These are phyloP conservation scores for Dicentrarchus labrax DNA, from an alignment of 2,113 vertebrate genomes.

Conservation along the genomic window DNA sequence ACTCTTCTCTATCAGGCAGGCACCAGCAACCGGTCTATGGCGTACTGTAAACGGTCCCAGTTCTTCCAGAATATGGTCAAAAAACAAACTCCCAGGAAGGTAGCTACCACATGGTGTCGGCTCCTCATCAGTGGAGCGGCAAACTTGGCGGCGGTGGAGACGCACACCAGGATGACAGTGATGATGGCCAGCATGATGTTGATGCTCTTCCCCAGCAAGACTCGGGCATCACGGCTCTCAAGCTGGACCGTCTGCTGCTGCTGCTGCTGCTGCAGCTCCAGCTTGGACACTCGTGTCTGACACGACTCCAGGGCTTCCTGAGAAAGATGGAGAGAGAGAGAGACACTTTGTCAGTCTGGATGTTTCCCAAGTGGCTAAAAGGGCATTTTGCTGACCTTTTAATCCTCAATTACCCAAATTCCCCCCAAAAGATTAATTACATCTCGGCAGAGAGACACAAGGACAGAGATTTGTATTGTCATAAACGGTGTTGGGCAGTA, in stretches of 20 bases:
- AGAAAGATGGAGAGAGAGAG: not conserved
- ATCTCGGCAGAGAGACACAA: not conserved
- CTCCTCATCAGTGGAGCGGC: conserved; percentile 94
- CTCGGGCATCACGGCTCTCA: conserved; percentile 91
- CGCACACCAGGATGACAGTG: conserved; percentile 96
- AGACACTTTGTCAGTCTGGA: not conserved
- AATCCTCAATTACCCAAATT: conserved; percentile 19
- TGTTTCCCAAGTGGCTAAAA: not conserved
- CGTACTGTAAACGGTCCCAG: conserved; percentile 91
- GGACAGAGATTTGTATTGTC: not conserved
- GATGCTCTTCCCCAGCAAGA: conserved; percentile 95
- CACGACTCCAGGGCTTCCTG: conserved; percentile 97
- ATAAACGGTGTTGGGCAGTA: too few relatives aligned
- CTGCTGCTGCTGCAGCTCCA: conserved; percentile 97
- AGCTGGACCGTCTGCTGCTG: conserved; percentile 97
- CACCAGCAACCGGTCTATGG: conserved; percentile 88
- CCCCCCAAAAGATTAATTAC: not conserved
- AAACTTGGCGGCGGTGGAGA: conserved; percentile 96
- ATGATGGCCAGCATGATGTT: conserved; percentile 96
- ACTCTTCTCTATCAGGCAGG: conserved; percentile 83
- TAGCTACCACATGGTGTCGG: conserved; percentile 91
- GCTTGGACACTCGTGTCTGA: conserved; percentile 94
- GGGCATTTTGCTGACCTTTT: conserved; percentile 38
- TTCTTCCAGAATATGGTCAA: conserved; percentile 95
- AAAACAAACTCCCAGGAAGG: conserved; percentile 88